Evolutionary conservation across 2,888 invertebrate species (phyloP).

Genomic region (Pocota personata): DNA sequence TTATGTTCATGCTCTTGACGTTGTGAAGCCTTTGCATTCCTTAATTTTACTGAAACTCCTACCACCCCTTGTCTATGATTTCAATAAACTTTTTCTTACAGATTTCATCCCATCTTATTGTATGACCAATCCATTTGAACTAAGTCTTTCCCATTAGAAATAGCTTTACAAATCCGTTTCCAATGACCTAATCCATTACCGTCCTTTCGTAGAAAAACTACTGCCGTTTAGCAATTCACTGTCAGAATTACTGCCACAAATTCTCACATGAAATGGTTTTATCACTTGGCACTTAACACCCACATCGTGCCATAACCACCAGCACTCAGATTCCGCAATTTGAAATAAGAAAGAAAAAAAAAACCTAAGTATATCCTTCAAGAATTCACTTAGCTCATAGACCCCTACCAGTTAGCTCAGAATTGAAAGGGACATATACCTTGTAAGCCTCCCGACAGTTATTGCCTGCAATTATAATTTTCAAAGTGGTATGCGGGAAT

Average conservation of each 20-base stretch:
- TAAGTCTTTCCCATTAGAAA: neutral
- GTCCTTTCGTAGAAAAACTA: neutral
- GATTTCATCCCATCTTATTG: too few species aligned
- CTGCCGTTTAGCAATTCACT: conserved; percentile 38
- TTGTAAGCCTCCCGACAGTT: conserved; percentile 34
- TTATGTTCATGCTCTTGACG: too few species aligned
- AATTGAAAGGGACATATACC: neutral
- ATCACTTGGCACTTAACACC: conserved; percentile 60
- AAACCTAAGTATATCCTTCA: conserved; percentile 35
- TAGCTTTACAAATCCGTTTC: neutral
- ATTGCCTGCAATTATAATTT: conserved; percentile 69
- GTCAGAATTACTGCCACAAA: conserved; percentile 57
- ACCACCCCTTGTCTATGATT: too few species aligned
- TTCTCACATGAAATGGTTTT: conserved; percentile 47
- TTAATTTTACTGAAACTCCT: too few species aligned
- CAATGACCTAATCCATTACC: conserved; percentile 45
- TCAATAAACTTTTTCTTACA: too few species aligned
- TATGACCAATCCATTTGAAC: too few species aligned
- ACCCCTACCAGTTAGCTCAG: neutral
- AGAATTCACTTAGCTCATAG: conserved; percentile 54
- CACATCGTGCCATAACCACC: conserved; percentile 19
- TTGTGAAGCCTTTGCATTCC: too few species aligned
- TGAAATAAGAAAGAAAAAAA: conserved; percentile 1
- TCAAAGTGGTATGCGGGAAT: conserved; percentile 19
- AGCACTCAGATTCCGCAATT: neutral